Conservation (phyloP, 2,113 vertebrate species). For the Periophthalmodon schlosseri region DNA sequence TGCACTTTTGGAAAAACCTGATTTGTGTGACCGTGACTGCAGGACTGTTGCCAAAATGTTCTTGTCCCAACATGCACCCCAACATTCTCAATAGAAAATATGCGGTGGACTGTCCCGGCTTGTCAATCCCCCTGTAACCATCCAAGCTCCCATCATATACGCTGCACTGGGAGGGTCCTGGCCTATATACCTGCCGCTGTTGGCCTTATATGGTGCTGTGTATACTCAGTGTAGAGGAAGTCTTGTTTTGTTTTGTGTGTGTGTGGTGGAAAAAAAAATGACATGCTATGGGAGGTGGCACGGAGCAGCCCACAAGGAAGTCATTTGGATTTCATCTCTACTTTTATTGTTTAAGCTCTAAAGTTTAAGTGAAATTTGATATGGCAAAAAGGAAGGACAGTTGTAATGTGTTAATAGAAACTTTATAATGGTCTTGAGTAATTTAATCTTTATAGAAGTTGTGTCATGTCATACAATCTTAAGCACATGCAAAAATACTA, state of each 20-base stretch:
- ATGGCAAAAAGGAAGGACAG: neutral
- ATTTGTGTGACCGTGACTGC: slow-evolving; percentile 33
- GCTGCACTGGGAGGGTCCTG: neutral
- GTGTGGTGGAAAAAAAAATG: slow-evolving; percentile 23
- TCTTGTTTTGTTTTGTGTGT: slow-evolving; percentile 18
- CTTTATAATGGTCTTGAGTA: neutral
- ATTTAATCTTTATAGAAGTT: neutral
- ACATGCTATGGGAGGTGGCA: slow-evolving; percentile 56
- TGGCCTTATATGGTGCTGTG: slow-evolving; percentile 68
- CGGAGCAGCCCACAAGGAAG: slow-evolving; percentile 34
- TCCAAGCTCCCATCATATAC: neutral
- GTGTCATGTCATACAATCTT: neutral
- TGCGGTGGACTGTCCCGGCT: neutral
- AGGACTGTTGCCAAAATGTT: slow-evolving; percentile 29
- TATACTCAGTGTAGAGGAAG: slow-evolving; percentile 51
- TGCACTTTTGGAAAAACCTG: slow-evolving; percentile 30
- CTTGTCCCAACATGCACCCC: slow-evolving; percentile 30
- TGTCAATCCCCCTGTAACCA: slow-evolving; percentile 5
- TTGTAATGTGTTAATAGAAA: neutral
- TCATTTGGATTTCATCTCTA: slow-evolving; percentile 40
- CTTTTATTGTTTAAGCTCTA: slow-evolving; percentile 10
- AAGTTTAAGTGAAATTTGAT: neutral
- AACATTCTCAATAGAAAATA: slow-evolving; percentile 20
- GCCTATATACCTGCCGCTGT: slow-evolving; percentile 45
- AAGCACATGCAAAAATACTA: slow-evolving; percentile 6